A percentile compares a stretch with the other conserved stretches of the same genome.
phyloP scores from a whole-genome alignment of 2,888 invertebrate species.

The Azorinus chamasolen region DNA sequence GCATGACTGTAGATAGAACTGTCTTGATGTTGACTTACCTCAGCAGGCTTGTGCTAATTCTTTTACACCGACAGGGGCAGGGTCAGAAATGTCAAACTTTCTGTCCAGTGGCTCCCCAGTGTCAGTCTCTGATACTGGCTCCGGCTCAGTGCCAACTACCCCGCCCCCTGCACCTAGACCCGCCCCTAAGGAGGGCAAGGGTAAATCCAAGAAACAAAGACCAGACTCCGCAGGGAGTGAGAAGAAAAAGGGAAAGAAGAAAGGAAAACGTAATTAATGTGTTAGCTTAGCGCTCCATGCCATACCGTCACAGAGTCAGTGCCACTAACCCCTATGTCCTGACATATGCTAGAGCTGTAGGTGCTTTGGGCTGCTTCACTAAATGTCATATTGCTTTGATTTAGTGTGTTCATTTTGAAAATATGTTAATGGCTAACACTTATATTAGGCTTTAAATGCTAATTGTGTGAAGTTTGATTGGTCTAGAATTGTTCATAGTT shows the following conservation, averaged over 20 bases:
- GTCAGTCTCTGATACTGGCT: constrained; percentile 36
- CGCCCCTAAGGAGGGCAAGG: constrained; percentile 23
- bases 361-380: too few species aligned
- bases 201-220: constrained; percentile 47
- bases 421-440: too few species aligned
- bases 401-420: too few species aligned
- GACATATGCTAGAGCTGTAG: too few species aligned
- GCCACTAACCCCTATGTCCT: too few species aligned
- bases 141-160: constrained; percentile 29
- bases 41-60: neutral
- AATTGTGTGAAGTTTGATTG: too few species aligned
- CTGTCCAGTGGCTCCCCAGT: constrained; percentile 37
- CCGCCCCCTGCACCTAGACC: constrained; percentile 55
- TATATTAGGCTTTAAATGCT: too few species aligned
- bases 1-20: too few species aligned
- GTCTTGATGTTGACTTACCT: too few species aligned
- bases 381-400: too few species aligned
- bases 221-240: constrained; percentile 48
- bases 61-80: constrained; percentile 41
- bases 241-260: constrained; percentile 52
- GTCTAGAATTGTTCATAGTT: too few species aligned
- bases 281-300: neutral
- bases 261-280: constrained; percentile 51
- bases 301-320: too few species aligned
- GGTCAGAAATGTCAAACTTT: constrained; percentile 51